Percentiles rank a stretch among this genome's conserved stretches.
phyloP scores from a whole-genome alignment of 1,140 invertebrate genomes.

The Cherax destructor region DNA sequence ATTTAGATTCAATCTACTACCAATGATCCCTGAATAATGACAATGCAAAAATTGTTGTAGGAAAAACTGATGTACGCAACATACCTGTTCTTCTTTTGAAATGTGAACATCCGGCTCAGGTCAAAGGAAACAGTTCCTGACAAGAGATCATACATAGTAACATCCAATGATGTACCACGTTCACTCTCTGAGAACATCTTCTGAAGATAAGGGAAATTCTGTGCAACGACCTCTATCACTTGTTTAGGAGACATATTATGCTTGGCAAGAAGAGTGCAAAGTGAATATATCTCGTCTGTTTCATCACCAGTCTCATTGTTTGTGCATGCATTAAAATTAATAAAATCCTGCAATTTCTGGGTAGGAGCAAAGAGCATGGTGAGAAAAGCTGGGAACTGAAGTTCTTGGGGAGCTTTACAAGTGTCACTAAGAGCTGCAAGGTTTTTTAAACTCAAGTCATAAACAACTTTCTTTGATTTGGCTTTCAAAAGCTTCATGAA shows the following conservation, averaged over 20 bases:
- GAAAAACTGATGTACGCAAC: too few relatives aligned
- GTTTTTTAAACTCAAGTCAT: constrained; percentile 39
- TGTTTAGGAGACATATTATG: constrained; percentile 8
- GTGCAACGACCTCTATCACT: constrained; percentile 10
- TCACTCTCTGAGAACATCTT: background rate
- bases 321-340: background rate
- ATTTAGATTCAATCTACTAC: too few relatives aligned
- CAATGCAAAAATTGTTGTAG: too few relatives aligned
- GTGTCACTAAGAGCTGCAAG: constrained; percentile 28
- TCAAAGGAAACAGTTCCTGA: constrained; percentile 43
- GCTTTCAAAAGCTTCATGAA: constrained; percentile 44
- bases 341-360: constrained; percentile 15
- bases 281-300: background rate
- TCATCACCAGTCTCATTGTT: background rate
- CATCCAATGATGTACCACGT: constrained; percentile 6
- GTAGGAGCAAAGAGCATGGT: constrained; percentile 62
- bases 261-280: constrained; percentile 24
- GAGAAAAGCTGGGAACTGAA: constrained; percentile 52
- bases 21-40: too few relatives aligned
- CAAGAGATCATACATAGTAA: constrained; percentile 61
- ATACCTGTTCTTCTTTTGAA: constrained; percentile 51
- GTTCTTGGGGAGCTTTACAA: constrained; percentile 34
- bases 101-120: constrained; percentile 54
- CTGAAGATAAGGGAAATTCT: constrained; percentile 39
- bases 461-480: constrained; percentile 6